A percentile compares a stretch with the other conserved stretches of the same genome.
Evolutionary conservation across 2,797 vertebrate species (phyloP).

Genomic region (Intellagama lesueurii): DNA sequence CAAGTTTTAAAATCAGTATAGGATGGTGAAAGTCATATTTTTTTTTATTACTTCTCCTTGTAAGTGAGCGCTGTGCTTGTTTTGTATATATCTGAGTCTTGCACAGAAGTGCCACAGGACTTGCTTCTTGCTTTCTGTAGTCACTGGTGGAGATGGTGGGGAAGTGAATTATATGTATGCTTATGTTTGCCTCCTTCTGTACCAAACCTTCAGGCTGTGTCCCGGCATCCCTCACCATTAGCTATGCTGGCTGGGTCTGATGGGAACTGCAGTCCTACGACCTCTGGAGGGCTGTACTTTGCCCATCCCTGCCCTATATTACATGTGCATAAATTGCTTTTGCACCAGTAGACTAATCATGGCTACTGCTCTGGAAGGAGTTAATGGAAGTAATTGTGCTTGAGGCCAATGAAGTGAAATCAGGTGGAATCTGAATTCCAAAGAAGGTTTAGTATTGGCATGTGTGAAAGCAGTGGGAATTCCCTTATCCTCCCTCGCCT

Average conservation of each 20-base stretch:
- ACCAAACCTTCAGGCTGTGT: no score
- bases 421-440: not conserved
- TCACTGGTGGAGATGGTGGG: not conserved
- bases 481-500: not conserved
- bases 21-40: no score
- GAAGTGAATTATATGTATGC: not conserved
- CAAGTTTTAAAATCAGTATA: not conserved
- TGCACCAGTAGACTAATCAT: not conserved
- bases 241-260: no score
- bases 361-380: not conserved
- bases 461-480: not conserved
- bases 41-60: not conserved
- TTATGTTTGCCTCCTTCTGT: not conserved
- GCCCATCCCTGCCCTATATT: not conserved
- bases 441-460: not conserved
- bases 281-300: no score
- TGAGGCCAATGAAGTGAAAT: not conserved
- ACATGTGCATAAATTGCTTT: not conserved
- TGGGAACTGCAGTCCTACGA: no score
- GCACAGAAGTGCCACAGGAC: not conserved
- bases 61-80: not conserved
- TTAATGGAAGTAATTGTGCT: not conserved
- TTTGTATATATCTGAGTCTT: not conserved
- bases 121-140: not conserved
- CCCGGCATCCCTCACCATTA: no score